Evolutionary conservation across 2,797 vertebrate genomes (phyloP), one percentile per base, ranked within the genome.

Genomic region (Labeo calbasu): DNA sequence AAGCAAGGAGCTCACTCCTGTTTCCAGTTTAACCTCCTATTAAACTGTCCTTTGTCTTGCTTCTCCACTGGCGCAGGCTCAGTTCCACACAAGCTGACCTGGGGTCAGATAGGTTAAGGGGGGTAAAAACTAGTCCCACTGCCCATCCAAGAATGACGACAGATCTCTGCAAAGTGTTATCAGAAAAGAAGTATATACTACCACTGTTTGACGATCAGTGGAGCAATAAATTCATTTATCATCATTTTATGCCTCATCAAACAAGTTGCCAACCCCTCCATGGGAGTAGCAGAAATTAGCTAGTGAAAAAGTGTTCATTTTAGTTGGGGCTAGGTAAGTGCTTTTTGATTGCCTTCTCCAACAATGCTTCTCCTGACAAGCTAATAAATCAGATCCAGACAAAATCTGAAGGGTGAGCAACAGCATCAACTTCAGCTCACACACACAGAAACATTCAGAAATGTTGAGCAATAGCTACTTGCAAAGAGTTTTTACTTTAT

Each of bases 171-270:
- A 92, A 94, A 92, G 94, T 91, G 92, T 93, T 87, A 89, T 91
- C 93, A 93, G 91, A 92, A 90, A 92, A 94, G 89, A 92, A 93
- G 93, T 96, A 96, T 96, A 96, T 96, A 96, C 95, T 95, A 95
- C 93, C 94, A 95, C 94, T 91, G 92, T 97, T 98, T 98, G 97
- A 98, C 96, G 97, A 97, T 96, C 96, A 96, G 95, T 90, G 91
- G 95, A 96, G 97, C 97, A 98, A 98, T 98, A 97, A 97, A 99
- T 98, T 98, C 97, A 99, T 99, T 99, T 97, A 99, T 99, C 97
- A 99, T 99, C 96, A 97, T 99, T 99, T 98, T 97, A 98, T 99
- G 98, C 97, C 97, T 99, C 98, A 99, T 99, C 97, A 98, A 99
- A 97, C 96, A 96, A 97, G 98, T 97, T 97, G 96, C 97, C 96